phyloP scores from a whole-genome alignment of 2,797 vertebrate species.

The Moxostoma hubbsi region DNA sequence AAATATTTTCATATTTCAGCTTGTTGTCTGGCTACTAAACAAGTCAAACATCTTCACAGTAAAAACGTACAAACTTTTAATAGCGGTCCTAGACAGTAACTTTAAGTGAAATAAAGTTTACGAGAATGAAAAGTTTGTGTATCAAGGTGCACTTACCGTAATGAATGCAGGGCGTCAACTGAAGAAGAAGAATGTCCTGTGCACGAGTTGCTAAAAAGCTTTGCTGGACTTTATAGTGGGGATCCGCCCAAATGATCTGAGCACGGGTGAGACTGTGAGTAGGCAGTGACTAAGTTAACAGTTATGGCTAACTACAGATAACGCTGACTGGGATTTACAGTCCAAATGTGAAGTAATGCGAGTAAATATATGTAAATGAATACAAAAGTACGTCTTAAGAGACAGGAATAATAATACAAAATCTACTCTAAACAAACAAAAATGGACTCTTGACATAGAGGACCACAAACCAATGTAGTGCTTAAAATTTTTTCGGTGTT shows the following conservation, averaged over 20 bases:
- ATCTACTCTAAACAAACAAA: neutral
- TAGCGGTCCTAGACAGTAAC: neutral
- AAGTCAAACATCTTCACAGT: neutral
- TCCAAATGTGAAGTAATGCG: neutral
- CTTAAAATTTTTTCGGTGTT: too few species aligned
- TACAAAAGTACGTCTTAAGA: neutral
- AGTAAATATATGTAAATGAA: neutral
- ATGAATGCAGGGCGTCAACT: conserved; percentile 27
- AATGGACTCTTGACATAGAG: too few species aligned
- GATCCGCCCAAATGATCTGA: conserved; percentile 61
- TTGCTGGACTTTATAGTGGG: conserved; percentile 62
- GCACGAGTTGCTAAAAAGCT: conserved; percentile 18
- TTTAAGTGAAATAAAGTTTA: neutral
- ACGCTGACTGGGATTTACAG: neutral
- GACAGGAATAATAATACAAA: neutral
- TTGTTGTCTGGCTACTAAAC: neutral
- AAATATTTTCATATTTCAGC: neutral
- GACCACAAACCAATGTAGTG: too few species aligned
- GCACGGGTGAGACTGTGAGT: neutral
- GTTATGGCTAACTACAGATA: neutral
- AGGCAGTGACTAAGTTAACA: conserved; percentile 13
- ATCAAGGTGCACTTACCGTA: neutral
- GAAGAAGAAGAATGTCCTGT: conserved; percentile 13
- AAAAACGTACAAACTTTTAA: neutral
- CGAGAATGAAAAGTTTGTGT: neutral